phyloP scores from a whole-genome alignment of 2,113 vertebrate species.

The Brevimyrus niger region DNA sequence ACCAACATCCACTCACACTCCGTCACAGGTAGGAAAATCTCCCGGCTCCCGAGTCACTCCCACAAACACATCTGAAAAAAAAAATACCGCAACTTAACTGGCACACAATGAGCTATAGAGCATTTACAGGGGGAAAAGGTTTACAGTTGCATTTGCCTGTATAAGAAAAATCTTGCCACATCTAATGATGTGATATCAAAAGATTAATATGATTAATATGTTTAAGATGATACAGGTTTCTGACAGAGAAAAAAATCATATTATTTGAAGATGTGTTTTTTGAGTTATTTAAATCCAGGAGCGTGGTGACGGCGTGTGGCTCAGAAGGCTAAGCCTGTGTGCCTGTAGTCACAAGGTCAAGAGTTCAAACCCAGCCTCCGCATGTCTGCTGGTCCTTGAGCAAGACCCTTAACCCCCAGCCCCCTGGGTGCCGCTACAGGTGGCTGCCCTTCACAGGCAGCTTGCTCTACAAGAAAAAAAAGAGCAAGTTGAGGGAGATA shows the following conservation, averaged over 20 bases:
- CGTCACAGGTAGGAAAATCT: constrained; percentile 3
- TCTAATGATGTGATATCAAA: neutral
- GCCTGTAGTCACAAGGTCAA: no score
- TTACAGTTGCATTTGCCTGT: neutral
- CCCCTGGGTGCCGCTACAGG: no score
- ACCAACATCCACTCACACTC: neutral
- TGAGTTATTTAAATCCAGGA: neutral
- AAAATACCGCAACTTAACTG: neutral
- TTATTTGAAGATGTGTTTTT: neutral
- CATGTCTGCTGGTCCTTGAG: no score
- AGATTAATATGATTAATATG: no score
- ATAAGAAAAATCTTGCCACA: neutral
- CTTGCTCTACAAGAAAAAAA: no score
- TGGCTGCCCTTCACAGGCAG: no score
- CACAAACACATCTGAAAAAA: neutral
- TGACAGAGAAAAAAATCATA: neutral
- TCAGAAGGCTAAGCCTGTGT: no score
- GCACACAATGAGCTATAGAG: neutral
- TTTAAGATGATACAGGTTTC: neutral
- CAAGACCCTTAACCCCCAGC: no score
- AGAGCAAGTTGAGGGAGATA: no score
- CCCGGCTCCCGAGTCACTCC: neutral
- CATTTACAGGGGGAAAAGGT: neutral
- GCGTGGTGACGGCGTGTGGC: no score
- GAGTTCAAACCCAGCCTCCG: no score